Percentiles rank a stretch among this genome's conserved stretches.
These are phyloP conservation scores for Ennomos fuscantarius DNA, from an alignment of 2,888 invertebrate species.

Conservation along the genomic window DNA sequence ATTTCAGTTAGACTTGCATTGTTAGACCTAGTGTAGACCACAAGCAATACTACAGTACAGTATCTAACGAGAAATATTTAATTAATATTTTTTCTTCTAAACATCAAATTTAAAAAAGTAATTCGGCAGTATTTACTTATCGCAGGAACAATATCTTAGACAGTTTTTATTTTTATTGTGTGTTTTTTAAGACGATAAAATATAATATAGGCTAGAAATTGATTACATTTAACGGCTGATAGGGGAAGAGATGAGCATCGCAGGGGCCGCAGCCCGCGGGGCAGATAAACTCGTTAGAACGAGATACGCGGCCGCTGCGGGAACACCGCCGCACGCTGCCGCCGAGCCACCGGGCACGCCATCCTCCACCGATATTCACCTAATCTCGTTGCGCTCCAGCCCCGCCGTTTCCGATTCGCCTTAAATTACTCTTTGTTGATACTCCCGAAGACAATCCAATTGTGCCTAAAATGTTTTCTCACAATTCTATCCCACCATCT, in stretches of 20 bases:
- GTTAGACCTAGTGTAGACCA: too few relatives aligned
- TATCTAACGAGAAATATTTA: too few relatives aligned
- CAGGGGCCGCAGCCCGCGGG: conserved; percentile 75
- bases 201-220: conserved; percentile 47
- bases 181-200: conserved; percentile 17
- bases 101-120: too few relatives aligned
- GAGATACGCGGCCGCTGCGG: conserved; percentile 67
- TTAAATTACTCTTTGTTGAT: conserved; percentile 79
- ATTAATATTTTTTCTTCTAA: too few relatives aligned
- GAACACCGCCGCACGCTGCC: conserved; percentile 47
- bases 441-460: conserved; percentile 68
- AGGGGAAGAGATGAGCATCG: conserved; percentile 72
- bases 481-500: conserved; percentile 52
- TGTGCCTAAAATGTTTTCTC: conserved; percentile 67
- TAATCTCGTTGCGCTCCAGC: conserved; percentile 80
- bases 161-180: conserved; percentile 1
- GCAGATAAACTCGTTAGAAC: conserved; percentile 83
- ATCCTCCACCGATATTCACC: conserved; percentile 61
- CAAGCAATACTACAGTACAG: too few relatives aligned
- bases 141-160: background rate
- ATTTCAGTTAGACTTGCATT: conserved; percentile 7
- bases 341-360: conserved; percentile 56
- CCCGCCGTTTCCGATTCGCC: conserved; percentile 73
- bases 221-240: conserved; percentile 71
- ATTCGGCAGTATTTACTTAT: too few relatives aligned